These are phyloP conservation scores for Equus przewalskii DNA, from an alignment of 2,113 vertebrate species.

Conservation along the genomic window DNA sequence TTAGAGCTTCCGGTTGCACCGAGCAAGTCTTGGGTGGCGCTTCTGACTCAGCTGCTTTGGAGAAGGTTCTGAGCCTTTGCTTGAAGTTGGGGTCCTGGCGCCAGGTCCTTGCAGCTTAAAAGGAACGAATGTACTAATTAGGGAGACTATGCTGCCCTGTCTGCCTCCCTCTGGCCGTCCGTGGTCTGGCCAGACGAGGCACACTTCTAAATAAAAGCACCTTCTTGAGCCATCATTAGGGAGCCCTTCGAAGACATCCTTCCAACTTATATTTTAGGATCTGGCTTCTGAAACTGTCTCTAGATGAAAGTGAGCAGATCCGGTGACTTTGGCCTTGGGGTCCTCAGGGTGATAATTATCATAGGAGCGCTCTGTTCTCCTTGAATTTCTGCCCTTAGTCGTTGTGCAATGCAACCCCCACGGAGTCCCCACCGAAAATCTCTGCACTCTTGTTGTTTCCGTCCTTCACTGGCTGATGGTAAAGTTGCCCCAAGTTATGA, in stretches of 20 bases:
- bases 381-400: not conserved
- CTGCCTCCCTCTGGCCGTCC: not conserved
- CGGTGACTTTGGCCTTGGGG: too few species aligned
- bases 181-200: rapidly evolving
- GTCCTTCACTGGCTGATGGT: rapidly evolving
- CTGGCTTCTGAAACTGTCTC: not conserved
- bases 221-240: rapidly evolving
- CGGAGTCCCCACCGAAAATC: too few species aligned
- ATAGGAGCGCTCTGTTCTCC: not conserved
- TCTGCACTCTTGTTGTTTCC: rapidly evolving
- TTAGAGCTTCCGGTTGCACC: not conserved
- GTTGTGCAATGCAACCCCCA: rapidly evolving
- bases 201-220: not conserved
- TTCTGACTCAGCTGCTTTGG: not conserved
- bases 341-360: rapidly evolving
- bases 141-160: not conserved
- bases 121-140: not conserved
- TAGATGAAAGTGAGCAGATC: not conserved
- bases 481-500: not conserved
- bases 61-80: not conserved
- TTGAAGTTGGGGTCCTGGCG: rapidly evolving
- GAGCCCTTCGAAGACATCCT: not conserved
- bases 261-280: not conserved
- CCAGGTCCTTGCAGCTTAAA: not conserved
- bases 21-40: not conserved